phyloP scores from a whole-genome alignment of 2,113 vertebrate genomes.

The Cephalopterus ornatus region DNA sequence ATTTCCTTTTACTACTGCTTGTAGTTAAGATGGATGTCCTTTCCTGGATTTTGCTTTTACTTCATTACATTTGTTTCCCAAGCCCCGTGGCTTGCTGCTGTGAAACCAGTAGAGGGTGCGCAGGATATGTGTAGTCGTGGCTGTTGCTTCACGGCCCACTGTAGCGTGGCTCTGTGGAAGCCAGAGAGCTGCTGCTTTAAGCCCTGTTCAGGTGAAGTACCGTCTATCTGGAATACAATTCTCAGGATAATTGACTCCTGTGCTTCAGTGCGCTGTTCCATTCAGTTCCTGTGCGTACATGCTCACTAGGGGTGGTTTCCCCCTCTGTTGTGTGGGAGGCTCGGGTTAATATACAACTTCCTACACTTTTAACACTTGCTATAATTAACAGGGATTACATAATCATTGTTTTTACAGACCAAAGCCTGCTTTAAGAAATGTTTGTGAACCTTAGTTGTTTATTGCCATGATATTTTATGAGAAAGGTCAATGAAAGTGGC shows the following conservation, averaged over 20 bases:
- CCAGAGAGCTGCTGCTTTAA: background rate
- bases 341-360: background rate
- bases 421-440: background rate
- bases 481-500: background rate
- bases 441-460: background rate
- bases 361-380: background rate
- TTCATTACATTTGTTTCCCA: background rate
- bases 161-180: background rate
- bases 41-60: background rate
- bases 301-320: background rate
- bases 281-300: fast-evolving
- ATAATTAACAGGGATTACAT: background rate
- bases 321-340: background rate
- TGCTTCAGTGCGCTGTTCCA: background rate
- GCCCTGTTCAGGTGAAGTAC: background rate
- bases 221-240: fast-evolving
- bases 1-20: background rate
- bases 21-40: background rate
- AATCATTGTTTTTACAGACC: background rate
- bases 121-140: background rate
- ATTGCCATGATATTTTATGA: background rate
- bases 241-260: background rate
- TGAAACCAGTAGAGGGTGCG: constrained; percentile 53
- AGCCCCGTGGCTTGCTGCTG: background rate
- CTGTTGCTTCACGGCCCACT: background rate